Evolutionary conservation across 2,797 vertebrate species (phyloP), one percentile per base, ranked within the genome.

Genomic region (Macroramphosus scolopax): DNA sequence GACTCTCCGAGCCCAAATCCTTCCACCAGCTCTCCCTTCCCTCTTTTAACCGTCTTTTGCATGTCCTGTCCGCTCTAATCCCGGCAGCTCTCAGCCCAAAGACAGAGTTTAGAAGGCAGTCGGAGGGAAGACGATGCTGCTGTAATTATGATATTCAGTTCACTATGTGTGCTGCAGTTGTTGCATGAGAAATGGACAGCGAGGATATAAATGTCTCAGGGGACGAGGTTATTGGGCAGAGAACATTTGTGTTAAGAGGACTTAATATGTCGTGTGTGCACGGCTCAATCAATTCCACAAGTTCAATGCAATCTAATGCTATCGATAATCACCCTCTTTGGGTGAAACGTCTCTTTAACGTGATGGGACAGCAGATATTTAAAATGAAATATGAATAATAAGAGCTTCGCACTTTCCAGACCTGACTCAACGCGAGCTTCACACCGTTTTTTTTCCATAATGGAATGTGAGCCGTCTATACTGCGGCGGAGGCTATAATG

Each of bases 11-110:
- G 20, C 43, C 43, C n/a, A n/a, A n/a, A n/a, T n/a, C n/a, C n/a
- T n/a, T n/a, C n/a, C n/a, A n/a, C n/a, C n/a, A n/a, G n/a, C n/a
- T n/a, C n/a, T n/a, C 22, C 16, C 51, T 38, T 45, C 8, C 49
- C 41, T 51, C 15, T 38, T 29, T 43, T 1, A 51, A 58, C 58
- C 15, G 53, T 68, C 12, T 24, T 52, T 67, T 59, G 37, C 47
- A 40, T 51, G 43, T 71, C 62, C 67, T 63, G 33, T 57, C 40
- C 39, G 55, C 55, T 62, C 45, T 41, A 54, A 85, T 75, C 72
- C 52, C 55, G 63, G 33, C n/a, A n/a, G n/a, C n/a, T n/a, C n/a
- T n/a, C n/a, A n/a, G n/a, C n/a, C n/a, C n/a, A n/a, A n/a, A n/a
- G n/a, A n/a, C n/a, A n/a, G n/a, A 62, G 57, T 47, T 17, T 52